A percentile compares a stretch with the other conserved stretches of the same genome.
These are phyloP conservation scores for Cossypha dichroa DNA, from an alignment of 2,797 vertebrate genomes.

Conservation along the genomic window DNA sequence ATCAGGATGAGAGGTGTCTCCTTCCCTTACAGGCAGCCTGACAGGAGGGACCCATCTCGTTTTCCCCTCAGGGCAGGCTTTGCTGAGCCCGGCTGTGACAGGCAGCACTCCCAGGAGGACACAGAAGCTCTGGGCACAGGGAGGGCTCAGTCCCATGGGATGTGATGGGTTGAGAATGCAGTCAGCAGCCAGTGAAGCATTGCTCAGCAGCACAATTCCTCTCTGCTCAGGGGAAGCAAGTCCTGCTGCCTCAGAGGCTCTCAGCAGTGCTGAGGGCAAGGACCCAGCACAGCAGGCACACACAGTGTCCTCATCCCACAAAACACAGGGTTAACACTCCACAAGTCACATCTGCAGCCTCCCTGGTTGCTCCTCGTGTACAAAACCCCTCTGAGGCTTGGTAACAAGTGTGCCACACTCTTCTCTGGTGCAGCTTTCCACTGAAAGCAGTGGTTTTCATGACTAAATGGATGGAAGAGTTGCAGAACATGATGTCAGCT, in stretches of 20 bases:
- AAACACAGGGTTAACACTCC: not conserved
- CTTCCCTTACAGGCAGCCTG: not conserved
- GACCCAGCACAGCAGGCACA: not conserved
- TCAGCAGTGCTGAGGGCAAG: not conserved
- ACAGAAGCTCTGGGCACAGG: rapidly evolving
- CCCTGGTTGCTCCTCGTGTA: not conserved
- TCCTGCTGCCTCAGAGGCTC: not conserved
- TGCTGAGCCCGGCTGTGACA: not conserved
- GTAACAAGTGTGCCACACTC: not conserved
- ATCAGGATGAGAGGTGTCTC: not conserved
- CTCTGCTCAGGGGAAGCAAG: not conserved
- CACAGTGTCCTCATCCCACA: not conserved
- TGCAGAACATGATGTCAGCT: slow-evolving; percentile 45
- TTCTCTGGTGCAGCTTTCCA: not conserved
- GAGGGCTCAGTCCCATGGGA: rapidly evolving
- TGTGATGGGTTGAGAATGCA: rapidly evolving
- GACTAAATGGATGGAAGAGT: not conserved
- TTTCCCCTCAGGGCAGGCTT: not conserved
- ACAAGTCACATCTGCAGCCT: not conserved
- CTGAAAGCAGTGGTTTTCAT: slow-evolving; percentile 5
- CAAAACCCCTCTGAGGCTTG: not conserved
- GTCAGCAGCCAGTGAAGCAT: not conserved
- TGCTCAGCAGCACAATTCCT: not conserved
- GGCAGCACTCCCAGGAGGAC: not conserved
- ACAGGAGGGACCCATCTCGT: rapidly evolving